Base-by-base conservation (phyloP, 1,140 invertebrate species). In the Ceratina calcarata region DNA sequence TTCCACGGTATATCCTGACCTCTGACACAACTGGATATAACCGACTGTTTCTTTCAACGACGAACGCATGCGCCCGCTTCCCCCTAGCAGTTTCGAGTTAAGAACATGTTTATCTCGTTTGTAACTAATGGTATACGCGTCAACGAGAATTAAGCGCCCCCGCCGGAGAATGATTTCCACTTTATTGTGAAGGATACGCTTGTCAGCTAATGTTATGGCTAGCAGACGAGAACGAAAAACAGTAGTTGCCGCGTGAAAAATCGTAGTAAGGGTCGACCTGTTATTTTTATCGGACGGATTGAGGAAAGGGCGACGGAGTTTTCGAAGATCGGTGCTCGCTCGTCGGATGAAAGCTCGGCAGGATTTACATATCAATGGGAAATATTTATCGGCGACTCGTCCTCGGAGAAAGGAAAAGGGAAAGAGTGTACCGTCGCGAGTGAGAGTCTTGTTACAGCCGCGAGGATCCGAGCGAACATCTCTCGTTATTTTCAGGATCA, bases 301-400 rank as follows among this genome's bases (percentile, higher is more conserved):
- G 22, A 71, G 13, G 58, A 22, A 45, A 51, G 49, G 60, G 69
- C 65, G 37, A 60, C 61, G 69, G 72, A 73, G 58, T 83, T 86
- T 82, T 69, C 53, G 81, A 66, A 62, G 64, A 45, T 73, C 62
- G 79, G 72, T 80, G 82, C 82, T 83, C 81, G 82, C 22, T 69
- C 69, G 71, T 78, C 51, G 80, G 73, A 73, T 66, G 75, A 73
- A 80, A 68, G 61, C 72, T 78, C 27, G 27, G 2, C 76, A 60
- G 68, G 62, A 88, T 89, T 88, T 86, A 55, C 78, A 85, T 89
- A 69, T 78, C 82, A 84, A 85, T 85, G 20, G 69, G 64, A 65
- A 86, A 87, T 87, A 73, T 89, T 88, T 89, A 89, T 87, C 79
- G 80, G 85, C 74, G 80, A 66, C 74, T 83, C 74, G 72, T 83